Conservation (phyloP, 2,797 vertebrate genomes). For the Australoheros facetus region DNA sequence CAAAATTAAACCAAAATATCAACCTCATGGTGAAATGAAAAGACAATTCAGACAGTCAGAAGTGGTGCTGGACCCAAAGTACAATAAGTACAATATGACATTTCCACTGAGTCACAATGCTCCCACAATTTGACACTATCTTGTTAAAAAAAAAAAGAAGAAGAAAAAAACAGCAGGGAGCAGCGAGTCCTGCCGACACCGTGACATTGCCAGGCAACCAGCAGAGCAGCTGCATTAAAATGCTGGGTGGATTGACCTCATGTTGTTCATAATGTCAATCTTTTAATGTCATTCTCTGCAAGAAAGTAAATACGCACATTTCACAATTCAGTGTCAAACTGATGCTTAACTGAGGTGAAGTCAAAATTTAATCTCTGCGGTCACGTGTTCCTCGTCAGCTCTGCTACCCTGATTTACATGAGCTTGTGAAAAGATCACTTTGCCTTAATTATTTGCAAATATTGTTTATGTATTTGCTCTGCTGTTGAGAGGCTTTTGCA, state of each 20-base stretch:
- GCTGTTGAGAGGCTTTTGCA: not conserved
- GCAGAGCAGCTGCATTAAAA: conserved; percentile 2
- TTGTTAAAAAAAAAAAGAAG: not conserved
- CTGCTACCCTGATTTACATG: not conserved
- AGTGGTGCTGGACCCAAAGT: not conserved
- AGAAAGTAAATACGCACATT: conserved; percentile 3
- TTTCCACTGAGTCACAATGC: not conserved
- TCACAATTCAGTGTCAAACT: not conserved
- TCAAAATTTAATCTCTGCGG: not conserved
- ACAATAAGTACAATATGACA: not conserved
- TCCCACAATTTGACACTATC: conserved; percentile 5
- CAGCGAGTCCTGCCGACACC: conserved; percentile 15
- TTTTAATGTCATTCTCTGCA: conserved; percentile 3
- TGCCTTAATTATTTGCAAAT: not conserved
- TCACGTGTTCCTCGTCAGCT: not conserved
- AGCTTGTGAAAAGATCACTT: not conserved
- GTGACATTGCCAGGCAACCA: conserved; percentile 43
- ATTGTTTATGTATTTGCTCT: not conserved
- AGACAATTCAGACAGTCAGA: not conserved
- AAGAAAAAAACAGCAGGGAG: not conserved
- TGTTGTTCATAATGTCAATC: not conserved
- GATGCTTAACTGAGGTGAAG: not conserved
- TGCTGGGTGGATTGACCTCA: not conserved
- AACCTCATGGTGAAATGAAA: not conserved
- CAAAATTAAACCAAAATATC: not conserved